These are phyloP conservation scores for Mycetomoellerius zeteki DNA, from an alignment of 1,140 invertebrate genomes.

Conservation along the genomic window DNA sequence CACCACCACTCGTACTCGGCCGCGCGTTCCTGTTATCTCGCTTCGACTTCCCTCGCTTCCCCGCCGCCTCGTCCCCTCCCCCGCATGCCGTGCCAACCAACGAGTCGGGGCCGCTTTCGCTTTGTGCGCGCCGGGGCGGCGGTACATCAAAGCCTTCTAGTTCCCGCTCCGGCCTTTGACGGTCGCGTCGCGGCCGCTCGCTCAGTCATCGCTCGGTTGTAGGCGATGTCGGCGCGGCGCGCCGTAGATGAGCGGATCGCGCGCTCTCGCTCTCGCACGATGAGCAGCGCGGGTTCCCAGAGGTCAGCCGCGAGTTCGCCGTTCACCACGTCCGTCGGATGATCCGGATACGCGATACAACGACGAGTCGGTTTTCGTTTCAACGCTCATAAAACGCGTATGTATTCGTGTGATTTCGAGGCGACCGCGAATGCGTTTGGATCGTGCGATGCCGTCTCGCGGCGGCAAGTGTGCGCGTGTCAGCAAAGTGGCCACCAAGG, in stretches of 20 bases:
- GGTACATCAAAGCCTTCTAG: conserved; percentile 86
- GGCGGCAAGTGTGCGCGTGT: conserved; percentile 76
- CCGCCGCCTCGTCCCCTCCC: conserved; percentile 71
- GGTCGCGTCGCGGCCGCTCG: conserved; percentile 84
- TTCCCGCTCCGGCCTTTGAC: conserved; percentile 86
- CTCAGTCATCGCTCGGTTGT: conserved; percentile 85
- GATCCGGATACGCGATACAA: neutral
- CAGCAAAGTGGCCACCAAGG: conserved; percentile 69
- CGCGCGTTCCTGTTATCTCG: conserved; percentile 72
- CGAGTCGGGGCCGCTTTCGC: conserved; percentile 84
- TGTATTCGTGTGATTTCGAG: neutral
- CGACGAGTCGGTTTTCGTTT: neutral
- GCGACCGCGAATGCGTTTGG: conserved; percentile 32
- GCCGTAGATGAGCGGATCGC: conserved; percentile 76
- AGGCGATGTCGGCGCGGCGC: conserved; percentile 78
- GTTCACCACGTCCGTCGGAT: conserved; percentile 8
- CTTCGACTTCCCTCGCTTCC: conserved; percentile 69
- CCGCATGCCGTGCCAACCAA: conserved; percentile 80
- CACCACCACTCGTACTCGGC: conserved; percentile 47
- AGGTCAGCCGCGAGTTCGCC: conserved; percentile 14
- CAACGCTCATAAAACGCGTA: neutral
- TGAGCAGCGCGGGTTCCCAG: conserved; percentile 56
- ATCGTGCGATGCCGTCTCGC: conserved; percentile 73
- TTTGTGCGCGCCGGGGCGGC: conserved; percentile 86
- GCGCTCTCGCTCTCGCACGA: conserved; percentile 54